A percentile compares a stretch with the other conserved stretches of the same genome.
Conservation (phyloP, 2,888 invertebrate species). For the Eudemis profundana region DNA sequence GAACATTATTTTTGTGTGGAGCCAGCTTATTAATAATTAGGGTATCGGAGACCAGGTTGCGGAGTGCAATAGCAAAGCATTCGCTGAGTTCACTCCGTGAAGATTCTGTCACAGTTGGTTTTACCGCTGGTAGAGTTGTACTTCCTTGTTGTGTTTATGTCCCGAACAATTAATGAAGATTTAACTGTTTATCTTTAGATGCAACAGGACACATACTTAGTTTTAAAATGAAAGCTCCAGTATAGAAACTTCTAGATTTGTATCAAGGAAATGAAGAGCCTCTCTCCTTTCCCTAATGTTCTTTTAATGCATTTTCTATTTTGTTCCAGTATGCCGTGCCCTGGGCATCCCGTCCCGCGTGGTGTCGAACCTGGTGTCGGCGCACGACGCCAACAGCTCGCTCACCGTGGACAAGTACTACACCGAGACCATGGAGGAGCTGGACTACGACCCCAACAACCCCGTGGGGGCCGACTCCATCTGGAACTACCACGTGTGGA, state of each 20-base stretch:
- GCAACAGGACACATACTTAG: no score
- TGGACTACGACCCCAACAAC: conserved; percentile 88
- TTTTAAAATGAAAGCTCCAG: no score
- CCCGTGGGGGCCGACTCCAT: conserved; percentile 89
- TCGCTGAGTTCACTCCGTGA: conserved; percentile 91
- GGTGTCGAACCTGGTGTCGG: conserved; percentile 93
- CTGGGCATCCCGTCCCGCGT: conserved; percentile 92
- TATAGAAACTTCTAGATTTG: no score
- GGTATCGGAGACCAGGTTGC: no score
- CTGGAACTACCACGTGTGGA: conserved; percentile 97
- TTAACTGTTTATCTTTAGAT: no score
- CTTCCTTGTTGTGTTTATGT: no score
- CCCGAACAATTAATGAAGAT: no score
- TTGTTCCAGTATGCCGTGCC: conserved; percentile 88
- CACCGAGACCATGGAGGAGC: conserved; percentile 87
- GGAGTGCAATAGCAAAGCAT: conserved; percentile 91
- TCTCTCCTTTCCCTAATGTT: no score
- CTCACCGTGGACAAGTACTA: conserved; percentile 93
- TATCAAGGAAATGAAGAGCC: no score
- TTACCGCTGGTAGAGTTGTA: no score
- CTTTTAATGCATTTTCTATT: not conserved
- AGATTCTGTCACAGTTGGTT: conserved; percentile 91
- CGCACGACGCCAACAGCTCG: conserved; percentile 92
- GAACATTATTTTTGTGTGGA: conserved; percentile 74
- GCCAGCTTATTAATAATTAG: no score